Evolutionary conservation across 2,113 vertebrate species (phyloP), one percentile per base, ranked within the genome.

Genomic region (Cyrtonyx montezumae): DNA sequence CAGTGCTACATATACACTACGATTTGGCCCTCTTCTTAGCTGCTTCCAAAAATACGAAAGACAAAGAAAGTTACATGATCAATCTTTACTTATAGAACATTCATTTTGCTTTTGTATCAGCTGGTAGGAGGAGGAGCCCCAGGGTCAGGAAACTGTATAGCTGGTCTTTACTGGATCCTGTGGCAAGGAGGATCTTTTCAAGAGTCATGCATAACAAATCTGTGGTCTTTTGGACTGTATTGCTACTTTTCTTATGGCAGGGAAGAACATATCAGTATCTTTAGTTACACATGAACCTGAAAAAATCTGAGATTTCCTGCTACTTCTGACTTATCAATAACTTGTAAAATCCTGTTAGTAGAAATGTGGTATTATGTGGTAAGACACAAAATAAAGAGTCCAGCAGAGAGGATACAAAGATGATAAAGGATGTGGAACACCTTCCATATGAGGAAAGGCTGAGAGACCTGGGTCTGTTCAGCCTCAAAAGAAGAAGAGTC

Each of bases 191-290:
- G 28, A 28, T 62, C 6, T 28, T 46, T 71, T 36, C 28, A 81
- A 51, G 8, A n/a, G 1, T 19, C 8, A 20, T 1, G 0, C 1
- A 2, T 13, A 48, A 5, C 66, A 48, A 2, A 10, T 53, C 56
- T 69, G 3, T 28, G 11, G 5, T 40, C 32, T 46, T 55, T 46
- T 25, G 22, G 37, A 11, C 5, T 15, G 8, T 9, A 10, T 42
- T 70, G 10, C 1, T 80, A 34, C 9, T 16, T 62, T 51, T 88
- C 79, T 17, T 4, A 11, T 19, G 15, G 28, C 26, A 55, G 53
- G 17, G 9, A 48, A 69, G 40, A 84, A 42, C 9, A 28, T 5
- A 65, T 12, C 15, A 73, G 32, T 18, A 51, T 56, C 56, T 32
- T 23, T 18, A 43, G 40, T 34, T 73, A 17, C 26, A 46, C 7